These are phyloP conservation scores for Toxostoma redivivum DNA, from an alignment of 2,113 vertebrate genomes.

Conservation along the genomic window DNA sequence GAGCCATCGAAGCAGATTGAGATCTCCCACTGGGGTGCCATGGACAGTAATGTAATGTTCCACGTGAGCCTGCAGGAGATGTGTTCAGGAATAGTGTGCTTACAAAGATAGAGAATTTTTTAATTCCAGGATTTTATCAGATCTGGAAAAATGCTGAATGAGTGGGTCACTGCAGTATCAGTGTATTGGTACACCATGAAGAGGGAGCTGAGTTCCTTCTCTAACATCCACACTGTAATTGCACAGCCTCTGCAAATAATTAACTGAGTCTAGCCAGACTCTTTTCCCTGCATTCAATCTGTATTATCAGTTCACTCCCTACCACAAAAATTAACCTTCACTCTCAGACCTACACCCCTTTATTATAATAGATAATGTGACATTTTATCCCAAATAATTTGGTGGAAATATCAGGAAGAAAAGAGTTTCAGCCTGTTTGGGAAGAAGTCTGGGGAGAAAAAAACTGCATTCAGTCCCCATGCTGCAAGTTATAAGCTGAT, in stretches of 20 bases:
- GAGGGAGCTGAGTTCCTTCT: not conserved
- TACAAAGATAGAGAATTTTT: not conserved
- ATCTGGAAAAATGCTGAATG: conserved; percentile 29
- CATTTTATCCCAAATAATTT: not conserved
- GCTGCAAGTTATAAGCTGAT: not conserved
- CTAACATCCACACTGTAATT: not conserved
- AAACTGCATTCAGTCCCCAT: not conserved
- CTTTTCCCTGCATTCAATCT: not conserved
- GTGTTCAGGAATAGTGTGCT: conserved; percentile 1
- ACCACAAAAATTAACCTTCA: not conserved
- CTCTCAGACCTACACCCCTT: not conserved
- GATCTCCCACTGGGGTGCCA: not conserved
- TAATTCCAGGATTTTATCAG: conserved; percentile 38
- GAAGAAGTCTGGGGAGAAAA: not conserved
- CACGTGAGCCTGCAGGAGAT: not conserved
- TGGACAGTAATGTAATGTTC: not conserved
- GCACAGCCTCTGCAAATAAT: not conserved
- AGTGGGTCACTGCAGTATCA: not conserved
- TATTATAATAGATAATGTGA: not conserved
- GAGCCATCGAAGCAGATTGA: not conserved
- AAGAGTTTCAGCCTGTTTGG: not conserved
- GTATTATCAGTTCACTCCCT: not conserved
- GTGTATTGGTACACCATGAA: not conserved
- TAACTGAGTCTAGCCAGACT: not conserved
- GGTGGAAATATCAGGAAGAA: not conserved